Base-by-base conservation (phyloP, 1,140 invertebrate species). In the Hermetia illucens region DNA sequence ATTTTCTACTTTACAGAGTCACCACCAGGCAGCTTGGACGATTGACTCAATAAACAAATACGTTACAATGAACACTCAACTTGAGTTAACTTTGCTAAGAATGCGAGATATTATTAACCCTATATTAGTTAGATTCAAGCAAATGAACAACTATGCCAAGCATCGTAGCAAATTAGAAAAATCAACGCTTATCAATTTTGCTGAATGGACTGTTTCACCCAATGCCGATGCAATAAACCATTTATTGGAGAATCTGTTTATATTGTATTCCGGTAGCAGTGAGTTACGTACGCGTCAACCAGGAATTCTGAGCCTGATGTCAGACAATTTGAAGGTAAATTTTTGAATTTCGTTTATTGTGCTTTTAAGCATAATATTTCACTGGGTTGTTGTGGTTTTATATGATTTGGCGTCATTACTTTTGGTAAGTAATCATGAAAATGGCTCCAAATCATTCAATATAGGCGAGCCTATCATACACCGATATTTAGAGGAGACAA, bases 131-230 rank as follows among this genome's bases (percentile, higher is more conserved):
- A 61, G 67, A 1, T 70, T 76, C 38, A 45, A 61, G 1, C 53
- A 64, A 42, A 77, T 78, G 64, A 35, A 65, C 5, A 55, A 63
- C 17, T 79, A 77, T 48, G 58, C 66, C 22, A 37, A 49, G 0
- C 27, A 65, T 10, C 58, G 66, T 34, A 63, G 62, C 24, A 56
- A 68, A 21, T 62, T 73, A 22, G 79, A 83, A 50, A 53, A 55
- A 22, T 63, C 61, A 29, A 85, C 81, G 1, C 46, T 83, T 19
- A 58, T 77, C 45, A 70, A 75, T 44, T 83, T 83, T 44, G 78
- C 79, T 0, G 59, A 62, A 27, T 70, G 65, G 50, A 74, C 72
- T 5, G 71, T 82, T 1, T 74, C 75, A 0, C 73, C 77, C 29
- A 69, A 69, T 41, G 52, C 69, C 0, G 62, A 69, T 21, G 75